Conservation (phyloP, 2,888 invertebrate species). For the Oxytorus armatus region DNA sequence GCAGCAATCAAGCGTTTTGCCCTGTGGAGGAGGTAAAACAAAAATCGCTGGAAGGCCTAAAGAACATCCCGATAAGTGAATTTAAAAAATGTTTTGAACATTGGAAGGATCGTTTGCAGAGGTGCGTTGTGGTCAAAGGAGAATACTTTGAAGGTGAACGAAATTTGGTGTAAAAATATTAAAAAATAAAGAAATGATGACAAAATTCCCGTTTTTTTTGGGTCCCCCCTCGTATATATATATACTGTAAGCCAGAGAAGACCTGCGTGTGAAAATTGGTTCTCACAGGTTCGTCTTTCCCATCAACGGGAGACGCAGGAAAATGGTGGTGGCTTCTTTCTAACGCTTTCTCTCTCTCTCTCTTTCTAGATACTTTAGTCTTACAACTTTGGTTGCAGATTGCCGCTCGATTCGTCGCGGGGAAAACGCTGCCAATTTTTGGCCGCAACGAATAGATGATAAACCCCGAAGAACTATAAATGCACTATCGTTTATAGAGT, state of each 20-base stretch:
- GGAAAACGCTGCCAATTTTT: conserved; percentile 41
- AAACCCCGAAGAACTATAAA: conserved; percentile 3
- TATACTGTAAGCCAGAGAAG: not conserved
- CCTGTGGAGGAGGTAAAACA: too few relatives aligned
- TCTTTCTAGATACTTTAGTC: not conserved
- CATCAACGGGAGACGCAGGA: conserved; percentile 1
- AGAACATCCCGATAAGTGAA: too few relatives aligned
- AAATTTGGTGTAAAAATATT: too few relatives aligned
- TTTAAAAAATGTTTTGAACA: too few relatives aligned
- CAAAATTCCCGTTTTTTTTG: too few relatives aligned
- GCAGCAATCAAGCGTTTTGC: too few relatives aligned
- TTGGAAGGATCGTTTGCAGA: too few relatives aligned
- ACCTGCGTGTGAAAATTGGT: conserved; percentile 52
- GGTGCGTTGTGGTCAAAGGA: too few relatives aligned
- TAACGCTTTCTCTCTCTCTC: not conserved
- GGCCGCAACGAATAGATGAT: not conserved
- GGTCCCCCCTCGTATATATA: not conserved
- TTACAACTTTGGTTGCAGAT: conserved; percentile 24
- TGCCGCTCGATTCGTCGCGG: conserved; percentile 34
- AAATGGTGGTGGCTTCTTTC: conserved; percentile 2
- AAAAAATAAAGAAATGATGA: too few relatives aligned
- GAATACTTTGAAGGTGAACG: too few relatives aligned
- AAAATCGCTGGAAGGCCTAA: too few relatives aligned
- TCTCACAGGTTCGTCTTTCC: conserved; percentile 55
- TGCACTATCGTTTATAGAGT: conserved; percentile 1